Evolutionary conservation across 2,888 invertebrate genomes (phyloP), one percentile per base, ranked within the genome.

Genomic region (Nomada fabriciana): DNA sequence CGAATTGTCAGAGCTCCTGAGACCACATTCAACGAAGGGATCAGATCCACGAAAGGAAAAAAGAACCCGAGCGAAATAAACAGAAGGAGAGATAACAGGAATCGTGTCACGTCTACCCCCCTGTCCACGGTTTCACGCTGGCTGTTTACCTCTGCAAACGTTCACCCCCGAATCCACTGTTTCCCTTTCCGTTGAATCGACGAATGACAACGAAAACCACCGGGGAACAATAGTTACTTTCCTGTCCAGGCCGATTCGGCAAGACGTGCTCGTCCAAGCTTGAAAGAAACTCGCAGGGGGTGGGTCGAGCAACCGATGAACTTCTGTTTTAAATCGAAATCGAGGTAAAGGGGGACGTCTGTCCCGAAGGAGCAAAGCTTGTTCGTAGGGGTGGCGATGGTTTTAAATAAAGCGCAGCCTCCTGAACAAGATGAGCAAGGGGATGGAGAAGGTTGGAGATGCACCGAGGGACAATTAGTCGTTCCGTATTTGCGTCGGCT

Each of bases 321-420:
- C 80, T 81, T 76, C 82, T 68, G 70, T 70, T 82, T 82, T 64
- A 83, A 86, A 87, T 87, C 88, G 71, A 84, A 86, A 88, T 85
- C 85, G 84, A 80, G 67, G 61, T 52, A 63, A 72, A 68, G 52
- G 43, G 72, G 43, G 63, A 55, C 55, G 67, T 13, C 42, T 61
- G 60, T 10, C 43, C 42, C 36, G 70, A 64, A 43, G 70, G 70
- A 77, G 71, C 15, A 29, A 59, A 15, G 47, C 43, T 47, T 18
- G 13, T 36, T 15, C 60, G 18, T 4, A 13, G 61, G 82, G 70
- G 25, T 20, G 52, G 57, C 29, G 43, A 68, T 47, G 47, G 76
- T 53, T 59, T 77, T 82, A 80, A 71, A 75, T 75, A 68, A 78
- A 78, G 61, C 71, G 55, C 47, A 61, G 60, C 25, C 53, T 20